Percentiles rank a stretch among this genome's conserved stretches.
Conservation (phyloP, 2,888 invertebrate genomes). For the Eristalinus sepulchralis region DNA sequence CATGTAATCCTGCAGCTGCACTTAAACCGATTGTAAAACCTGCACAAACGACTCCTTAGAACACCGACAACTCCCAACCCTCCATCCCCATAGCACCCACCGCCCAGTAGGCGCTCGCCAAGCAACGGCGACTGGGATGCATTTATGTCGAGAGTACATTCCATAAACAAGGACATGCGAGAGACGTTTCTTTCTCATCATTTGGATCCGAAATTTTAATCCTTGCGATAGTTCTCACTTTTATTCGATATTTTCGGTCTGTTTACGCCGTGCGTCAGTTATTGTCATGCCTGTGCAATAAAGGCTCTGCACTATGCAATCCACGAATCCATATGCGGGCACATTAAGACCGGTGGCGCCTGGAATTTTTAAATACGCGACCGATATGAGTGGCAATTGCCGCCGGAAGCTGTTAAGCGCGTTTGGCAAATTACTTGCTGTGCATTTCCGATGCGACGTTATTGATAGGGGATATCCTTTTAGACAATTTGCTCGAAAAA, state of each 20-base stretch:
- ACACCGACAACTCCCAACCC: conserved; percentile 8
- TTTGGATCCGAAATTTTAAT: conserved; percentile 4
- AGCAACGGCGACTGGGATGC: conserved; percentile 1
- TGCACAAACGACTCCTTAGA: conserved; percentile 35
- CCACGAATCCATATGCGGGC: conserved; percentile 43
- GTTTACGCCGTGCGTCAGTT: conserved; percentile 7
- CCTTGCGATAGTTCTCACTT: conserved; percentile 6
- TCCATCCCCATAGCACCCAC: background rate
- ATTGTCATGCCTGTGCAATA: conserved; percentile 23
- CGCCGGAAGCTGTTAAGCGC: conserved; percentile 31
- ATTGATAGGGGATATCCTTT: conserved; percentile 29
- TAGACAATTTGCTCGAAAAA: conserved; percentile 52
- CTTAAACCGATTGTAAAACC: conserved; percentile 63
- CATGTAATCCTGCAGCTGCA: conserved; percentile 68
- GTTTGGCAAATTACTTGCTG: conserved; percentile 58
- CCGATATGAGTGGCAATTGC: conserved; percentile 21
- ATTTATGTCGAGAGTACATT: conserved; percentile 36
- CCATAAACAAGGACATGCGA: conserved; percentile 43
- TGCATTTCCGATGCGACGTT: conserved; percentile 18
- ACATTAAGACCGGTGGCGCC: conserved; percentile 58
- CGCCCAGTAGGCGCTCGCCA: background rate
- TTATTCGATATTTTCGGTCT: conserved; percentile 17
- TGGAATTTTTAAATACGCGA: conserved; percentile 35
- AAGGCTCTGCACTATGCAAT: background rate
- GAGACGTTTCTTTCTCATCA: background rate